Percentiles rank a stretch among this genome's conserved stretches.
Evolutionary conservation across 2,113 vertebrate genomes (phyloP).

Genomic region (Gadus macrocephalus): DNA sequence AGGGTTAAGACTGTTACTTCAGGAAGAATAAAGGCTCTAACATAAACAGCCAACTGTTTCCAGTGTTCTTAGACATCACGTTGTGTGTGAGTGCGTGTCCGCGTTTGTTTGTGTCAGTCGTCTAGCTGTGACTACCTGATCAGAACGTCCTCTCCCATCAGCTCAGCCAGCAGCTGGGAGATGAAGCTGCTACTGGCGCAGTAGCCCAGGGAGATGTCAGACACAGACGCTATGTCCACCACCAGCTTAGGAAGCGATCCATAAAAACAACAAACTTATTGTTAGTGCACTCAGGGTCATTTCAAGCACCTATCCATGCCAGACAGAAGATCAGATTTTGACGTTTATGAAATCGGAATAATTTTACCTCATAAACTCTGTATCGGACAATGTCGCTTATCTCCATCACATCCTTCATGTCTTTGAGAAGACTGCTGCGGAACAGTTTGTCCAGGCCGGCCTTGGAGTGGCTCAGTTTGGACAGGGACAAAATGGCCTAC

Average conservation of each 20-base stretch:
- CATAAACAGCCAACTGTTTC: neutral
- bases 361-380: constrained; percentile 87
- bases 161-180: constrained; percentile 81
- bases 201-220: constrained; percentile 82
- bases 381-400: constrained; percentile 85
- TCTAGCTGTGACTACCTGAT: constrained; percentile 75
- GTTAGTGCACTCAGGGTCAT: neutral
- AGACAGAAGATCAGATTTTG: no score
- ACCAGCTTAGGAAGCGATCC: constrained; percentile 73
- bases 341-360: no score
- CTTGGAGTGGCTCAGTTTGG: constrained; percentile 76
- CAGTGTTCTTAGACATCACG: neutral
- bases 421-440: constrained; percentile 76
- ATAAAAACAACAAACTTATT: neutral
- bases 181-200: constrained; percentile 82
- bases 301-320: neutral
- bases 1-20: neutral
- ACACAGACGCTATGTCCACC: constrained; percentile 81
- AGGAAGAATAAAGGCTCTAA: neutral
- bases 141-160: constrained; percentile 90
- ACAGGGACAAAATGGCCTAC: constrained; percentile 84
- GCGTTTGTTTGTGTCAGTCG: no score
- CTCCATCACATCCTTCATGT: constrained; percentile 85
- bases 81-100: no score
- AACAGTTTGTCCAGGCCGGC: constrained; percentile 85